Conservation (phyloP, 2,797 vertebrate genomes). For the Loriculus beryllinus region DNA sequence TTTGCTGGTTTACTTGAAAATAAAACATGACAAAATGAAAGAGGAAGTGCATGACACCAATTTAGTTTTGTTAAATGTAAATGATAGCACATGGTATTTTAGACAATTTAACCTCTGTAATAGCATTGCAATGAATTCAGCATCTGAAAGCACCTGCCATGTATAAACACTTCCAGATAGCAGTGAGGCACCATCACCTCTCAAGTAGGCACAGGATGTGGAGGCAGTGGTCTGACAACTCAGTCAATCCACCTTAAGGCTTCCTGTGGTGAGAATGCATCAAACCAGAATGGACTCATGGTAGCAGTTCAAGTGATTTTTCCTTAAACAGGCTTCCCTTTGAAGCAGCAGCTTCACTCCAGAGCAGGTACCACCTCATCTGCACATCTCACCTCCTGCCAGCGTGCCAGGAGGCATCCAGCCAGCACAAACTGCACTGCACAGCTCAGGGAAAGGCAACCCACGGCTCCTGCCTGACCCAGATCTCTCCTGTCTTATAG, state of each 20-base stretch:
- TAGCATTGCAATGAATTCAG: not conserved
- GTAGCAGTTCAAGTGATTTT: not conserved
- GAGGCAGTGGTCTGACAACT: not conserved
- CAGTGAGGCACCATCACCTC: not conserved
- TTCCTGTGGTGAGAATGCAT: not conserved
- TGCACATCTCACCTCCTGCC: not conserved
- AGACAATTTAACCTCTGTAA: not conserved
- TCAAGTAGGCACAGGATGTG: fast-evolving
- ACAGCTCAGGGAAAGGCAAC: not conserved
- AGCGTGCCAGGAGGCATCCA: not conserved
- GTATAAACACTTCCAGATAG: not conserved
- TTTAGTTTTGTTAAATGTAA: not conserved
- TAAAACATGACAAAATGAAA: not conserved
- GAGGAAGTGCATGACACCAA: not conserved
- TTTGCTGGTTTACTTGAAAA: not conserved
- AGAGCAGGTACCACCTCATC: not conserved
- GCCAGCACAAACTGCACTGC: not conserved
- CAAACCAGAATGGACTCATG: not conserved
- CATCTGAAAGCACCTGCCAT: not conserved
- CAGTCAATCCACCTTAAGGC: not conserved
- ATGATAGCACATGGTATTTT: not conserved
- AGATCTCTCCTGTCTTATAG: not conserved
- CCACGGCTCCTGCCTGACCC: not conserved
- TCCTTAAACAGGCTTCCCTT: not conserved
- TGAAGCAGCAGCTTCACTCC: not conserved